Conservation (phyloP, 2,113 vertebrate species). For the Lepus americanus region DNA sequence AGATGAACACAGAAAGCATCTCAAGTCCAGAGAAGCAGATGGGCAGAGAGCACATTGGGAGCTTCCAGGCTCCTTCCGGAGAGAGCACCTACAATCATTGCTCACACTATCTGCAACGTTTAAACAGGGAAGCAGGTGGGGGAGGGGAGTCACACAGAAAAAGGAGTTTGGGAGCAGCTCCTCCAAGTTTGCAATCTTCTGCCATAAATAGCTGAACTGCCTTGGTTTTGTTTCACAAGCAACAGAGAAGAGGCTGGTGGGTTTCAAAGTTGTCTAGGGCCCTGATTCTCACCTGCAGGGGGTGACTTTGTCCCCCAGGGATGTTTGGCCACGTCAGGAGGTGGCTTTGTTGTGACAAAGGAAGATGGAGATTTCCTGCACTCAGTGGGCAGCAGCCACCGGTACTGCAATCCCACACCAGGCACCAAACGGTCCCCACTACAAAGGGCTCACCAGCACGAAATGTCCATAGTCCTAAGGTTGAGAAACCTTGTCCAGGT, state of each 20-base stretch:
- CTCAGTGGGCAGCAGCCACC: background rate
- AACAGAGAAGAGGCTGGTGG: background rate
- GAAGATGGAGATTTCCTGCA: background rate
- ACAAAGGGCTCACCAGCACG: background rate
- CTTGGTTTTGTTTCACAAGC: constrained; percentile 28
- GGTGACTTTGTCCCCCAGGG: background rate
- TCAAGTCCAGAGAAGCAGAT: background rate
- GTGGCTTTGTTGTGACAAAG: background rate
- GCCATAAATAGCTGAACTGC: background rate
- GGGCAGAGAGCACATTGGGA: background rate
- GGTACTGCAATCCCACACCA: background rate
- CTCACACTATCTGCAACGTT: background rate
- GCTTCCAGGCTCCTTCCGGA: background rate
- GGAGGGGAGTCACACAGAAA: background rate
- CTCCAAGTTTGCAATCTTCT: background rate
- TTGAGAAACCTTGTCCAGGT: background rate
- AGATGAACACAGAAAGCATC: background rate
- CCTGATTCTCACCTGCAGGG: background rate
- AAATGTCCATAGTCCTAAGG: background rate
- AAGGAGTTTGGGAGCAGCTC: background rate
- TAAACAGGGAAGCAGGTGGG: background rate
- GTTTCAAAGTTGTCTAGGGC: background rate
- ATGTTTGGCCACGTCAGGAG: background rate
- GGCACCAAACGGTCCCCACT: too few species aligned
- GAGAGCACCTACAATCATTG: background rate